Percentiles rank a stretch among this genome's conserved stretches.
phyloP scores from a whole-genome alignment of 1,140 invertebrate species.

The Piezodorus guildinii region DNA sequence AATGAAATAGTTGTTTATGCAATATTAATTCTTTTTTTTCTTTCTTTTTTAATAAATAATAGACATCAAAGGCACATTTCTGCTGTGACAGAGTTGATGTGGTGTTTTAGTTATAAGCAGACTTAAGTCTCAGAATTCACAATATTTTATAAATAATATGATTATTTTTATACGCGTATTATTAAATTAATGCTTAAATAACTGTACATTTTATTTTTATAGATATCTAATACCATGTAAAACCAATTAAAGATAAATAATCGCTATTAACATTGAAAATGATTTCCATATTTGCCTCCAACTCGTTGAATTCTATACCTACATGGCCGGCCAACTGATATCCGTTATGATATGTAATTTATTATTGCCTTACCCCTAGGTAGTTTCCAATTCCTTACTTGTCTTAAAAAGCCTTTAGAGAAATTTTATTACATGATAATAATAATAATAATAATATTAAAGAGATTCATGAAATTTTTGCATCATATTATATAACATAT shows the following conservation, averaged over 20 bases:
- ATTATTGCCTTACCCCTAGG: slow-evolving; percentile 2
- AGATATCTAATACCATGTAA: too few relatives aligned
- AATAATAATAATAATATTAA: slow-evolving; percentile 8
- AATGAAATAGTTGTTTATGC: not conserved
- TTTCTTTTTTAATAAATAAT: too few relatives aligned
- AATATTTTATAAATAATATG: not conserved
- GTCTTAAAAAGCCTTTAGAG: not conserved
- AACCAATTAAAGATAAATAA: not conserved
- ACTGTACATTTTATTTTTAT: too few relatives aligned
- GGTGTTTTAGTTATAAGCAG: not conserved
- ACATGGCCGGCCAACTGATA: slow-evolving; percentile 21
- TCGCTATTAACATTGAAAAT: not conserved
- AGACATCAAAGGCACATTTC: not conserved
- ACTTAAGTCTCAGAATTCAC: not conserved
- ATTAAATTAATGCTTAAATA: too few relatives aligned
- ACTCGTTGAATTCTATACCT: slow-evolving; percentile 18
- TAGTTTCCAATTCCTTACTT: not conserved
- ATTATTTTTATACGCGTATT: not conserved
- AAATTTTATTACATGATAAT: too few relatives aligned
- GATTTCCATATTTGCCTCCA: slow-evolving; percentile 6
- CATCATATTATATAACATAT: not conserved
- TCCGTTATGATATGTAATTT: slow-evolving; percentile 1
- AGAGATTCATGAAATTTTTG: not conserved
- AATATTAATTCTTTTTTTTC: not conserved
- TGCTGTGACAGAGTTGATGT: not conserved